These are phyloP conservation scores for Andrena marginata DNA, from an alignment of 2,888 invertebrate genomes.

Conservation along the genomic window DNA sequence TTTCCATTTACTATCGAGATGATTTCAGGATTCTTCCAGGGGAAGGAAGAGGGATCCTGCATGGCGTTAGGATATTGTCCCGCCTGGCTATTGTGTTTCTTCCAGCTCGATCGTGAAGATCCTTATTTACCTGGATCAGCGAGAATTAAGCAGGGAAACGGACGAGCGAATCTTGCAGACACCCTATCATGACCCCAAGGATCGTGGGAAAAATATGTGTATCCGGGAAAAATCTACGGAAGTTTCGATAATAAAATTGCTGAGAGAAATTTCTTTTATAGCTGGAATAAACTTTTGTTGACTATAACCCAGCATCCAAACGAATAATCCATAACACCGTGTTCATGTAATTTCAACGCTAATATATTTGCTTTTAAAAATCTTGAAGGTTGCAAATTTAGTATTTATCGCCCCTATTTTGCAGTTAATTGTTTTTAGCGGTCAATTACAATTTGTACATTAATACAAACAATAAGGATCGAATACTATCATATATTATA, in stretches of 20 bases:
- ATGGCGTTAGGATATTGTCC: constrained; percentile 59
- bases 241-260: neutral
- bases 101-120: constrained; percentile 51
- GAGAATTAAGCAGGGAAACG: constrained; percentile 73
- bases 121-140: constrained; percentile 74
- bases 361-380: too few species aligned
- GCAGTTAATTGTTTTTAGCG: too few species aligned
- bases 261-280: neutral
- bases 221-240: constrained; percentile 1
- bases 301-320: neutral
- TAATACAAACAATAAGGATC: too few species aligned
- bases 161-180: constrained; percentile 48
- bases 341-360: too few species aligned
- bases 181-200: constrained; percentile 40
- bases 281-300: neutral
- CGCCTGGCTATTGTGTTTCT: constrained; percentile 60
- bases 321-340: too few species aligned
- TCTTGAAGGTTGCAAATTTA: too few species aligned
- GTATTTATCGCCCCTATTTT: too few species aligned
- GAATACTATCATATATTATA: too few species aligned
- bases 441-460: too few species aligned
- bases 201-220: constrained; percentile 67
- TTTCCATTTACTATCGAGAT: constrained; percentile 43
- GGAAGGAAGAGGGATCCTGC: constrained; percentile 32
- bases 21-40: constrained; percentile 51